Evolutionary conservation across 2,113 vertebrate species (phyloP).

Genomic region (Reinhardtius hippoglossoides): DNA sequence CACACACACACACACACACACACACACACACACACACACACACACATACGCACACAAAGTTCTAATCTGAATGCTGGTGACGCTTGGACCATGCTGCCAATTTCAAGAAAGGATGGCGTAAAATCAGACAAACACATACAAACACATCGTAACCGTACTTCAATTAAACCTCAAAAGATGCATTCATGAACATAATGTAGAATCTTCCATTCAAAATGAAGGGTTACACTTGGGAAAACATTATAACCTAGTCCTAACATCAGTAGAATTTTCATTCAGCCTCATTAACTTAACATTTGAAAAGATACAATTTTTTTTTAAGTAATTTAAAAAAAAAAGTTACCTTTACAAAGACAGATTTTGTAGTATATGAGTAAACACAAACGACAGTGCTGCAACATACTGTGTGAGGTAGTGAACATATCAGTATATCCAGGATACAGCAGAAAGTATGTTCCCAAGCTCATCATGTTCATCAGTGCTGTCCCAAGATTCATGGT

Average conservation of each 20-base stretch:
- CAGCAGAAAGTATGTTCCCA: not conserved
- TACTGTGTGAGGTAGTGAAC: not conserved
- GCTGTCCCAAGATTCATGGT: not conserved
- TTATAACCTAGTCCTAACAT: not conserved
- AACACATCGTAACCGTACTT: not conserved
- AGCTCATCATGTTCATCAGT: not conserved
- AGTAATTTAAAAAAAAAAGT: too few relatives aligned
- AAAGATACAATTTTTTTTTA: too few relatives aligned
- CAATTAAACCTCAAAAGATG: not conserved
- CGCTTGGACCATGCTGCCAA: slow-evolving; percentile 22
- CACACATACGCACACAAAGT: slow-evolving; percentile 5
- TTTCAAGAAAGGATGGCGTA: not conserved
- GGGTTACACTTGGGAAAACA: not conserved
- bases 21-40: slow-evolving; percentile 2
- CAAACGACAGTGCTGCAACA: too few relatives aligned
- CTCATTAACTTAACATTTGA: not conserved
- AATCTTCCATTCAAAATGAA: not conserved
- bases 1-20: slow-evolving; percentile 1
- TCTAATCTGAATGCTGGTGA: slow-evolving; percentile 13
- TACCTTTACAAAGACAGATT: too few relatives aligned
- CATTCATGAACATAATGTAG: not conserved
- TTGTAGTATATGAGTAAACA: not conserved
- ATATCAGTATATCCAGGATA: not conserved
- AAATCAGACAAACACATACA: slow-evolving; percentile 13
- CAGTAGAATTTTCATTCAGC: not conserved